Percentiles rank a stretch among this genome's conserved stretches.
Evolutionary conservation across 2,113 vertebrate species (phyloP).

Genomic region (Bos taurus): DNA sequence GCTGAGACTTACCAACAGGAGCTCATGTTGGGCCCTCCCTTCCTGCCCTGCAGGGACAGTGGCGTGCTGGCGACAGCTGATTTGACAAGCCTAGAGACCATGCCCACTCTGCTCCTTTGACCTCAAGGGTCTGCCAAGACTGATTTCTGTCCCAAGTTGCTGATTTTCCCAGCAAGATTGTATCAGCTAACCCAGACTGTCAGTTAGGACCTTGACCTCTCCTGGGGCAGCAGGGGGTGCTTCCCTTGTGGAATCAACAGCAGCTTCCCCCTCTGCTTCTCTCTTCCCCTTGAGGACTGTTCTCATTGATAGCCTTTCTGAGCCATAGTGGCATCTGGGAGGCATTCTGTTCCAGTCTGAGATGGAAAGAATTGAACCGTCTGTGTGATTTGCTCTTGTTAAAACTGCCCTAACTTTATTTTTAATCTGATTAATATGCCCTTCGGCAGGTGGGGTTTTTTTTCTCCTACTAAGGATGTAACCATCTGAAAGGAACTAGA

Average conservation of each 20-base stretch:
- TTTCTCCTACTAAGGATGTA: neutral
- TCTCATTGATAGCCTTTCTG: neutral
- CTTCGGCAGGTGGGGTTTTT: neutral
- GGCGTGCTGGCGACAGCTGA: neutral
- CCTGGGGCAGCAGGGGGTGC: neutral
- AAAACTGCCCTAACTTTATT: neutral
- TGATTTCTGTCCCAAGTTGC: conserved; percentile 20
- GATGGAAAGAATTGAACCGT: neutral
- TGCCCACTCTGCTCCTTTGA: conserved; percentile 33
- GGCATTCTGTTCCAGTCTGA: neutral
- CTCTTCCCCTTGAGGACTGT: neutral
- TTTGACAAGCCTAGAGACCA: conserved; percentile 19
- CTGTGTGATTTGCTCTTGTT: neutral
- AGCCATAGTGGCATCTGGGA: neutral
- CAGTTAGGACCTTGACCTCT: neutral
- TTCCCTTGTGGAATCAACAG: neutral
- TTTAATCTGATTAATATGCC: neutral
- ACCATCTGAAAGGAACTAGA: neutral
- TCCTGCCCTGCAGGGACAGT: neutral
- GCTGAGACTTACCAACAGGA: neutral
- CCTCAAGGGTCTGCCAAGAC: conserved; percentile 57
- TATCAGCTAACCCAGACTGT: conserved; percentile 6
- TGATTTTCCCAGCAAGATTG: conserved; percentile 24
- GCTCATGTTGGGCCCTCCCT: neutral
- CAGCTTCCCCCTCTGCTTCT: neutral